Evolutionary conservation across 2,888 invertebrate species (phyloP).

Genomic region (Eristalis arbustorum): DNA sequence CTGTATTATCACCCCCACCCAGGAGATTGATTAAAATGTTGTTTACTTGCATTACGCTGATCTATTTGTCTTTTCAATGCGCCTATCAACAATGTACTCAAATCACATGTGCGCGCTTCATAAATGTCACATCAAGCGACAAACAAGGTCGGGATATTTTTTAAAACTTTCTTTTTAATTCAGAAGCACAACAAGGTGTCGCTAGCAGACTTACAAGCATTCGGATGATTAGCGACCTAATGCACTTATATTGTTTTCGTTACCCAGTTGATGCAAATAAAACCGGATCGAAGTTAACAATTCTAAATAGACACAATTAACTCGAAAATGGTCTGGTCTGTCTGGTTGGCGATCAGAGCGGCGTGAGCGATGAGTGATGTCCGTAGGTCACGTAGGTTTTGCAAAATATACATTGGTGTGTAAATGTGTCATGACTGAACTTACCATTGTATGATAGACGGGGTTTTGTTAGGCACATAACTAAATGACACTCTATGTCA

Average conservation of each 20-base stretch:
- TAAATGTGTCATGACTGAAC: constrained; percentile 46
- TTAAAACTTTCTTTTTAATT: not conserved
- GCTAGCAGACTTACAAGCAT: not conserved
- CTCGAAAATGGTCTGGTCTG: not conserved
- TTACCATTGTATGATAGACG: constrained; percentile 98
- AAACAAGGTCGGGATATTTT: not conserved
- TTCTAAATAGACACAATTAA: not conserved
- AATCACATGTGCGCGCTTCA: not conserved
- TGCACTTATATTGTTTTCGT: not conserved
- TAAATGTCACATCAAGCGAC: too few relatives aligned
- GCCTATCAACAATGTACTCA: too few relatives aligned
- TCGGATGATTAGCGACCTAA: not conserved
- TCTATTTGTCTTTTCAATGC: constrained; percentile 7
- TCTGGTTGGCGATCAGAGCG: not conserved
- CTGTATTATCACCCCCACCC: constrained; percentile 17
- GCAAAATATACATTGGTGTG: not conserved
- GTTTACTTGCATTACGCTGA: constrained; percentile 9
- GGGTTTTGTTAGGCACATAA: constrained; percentile 99
- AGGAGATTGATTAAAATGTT: constrained; percentile 15
- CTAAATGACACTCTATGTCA: constrained; percentile 99
- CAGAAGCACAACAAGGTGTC: not conserved
- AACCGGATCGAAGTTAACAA: not conserved
- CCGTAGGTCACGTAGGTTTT: constrained; percentile 13
- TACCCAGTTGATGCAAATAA: not conserved
- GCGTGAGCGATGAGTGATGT: not conserved